Conservation (phyloP, 2,888 invertebrate species). For the Monoplex corrugatus region DNA sequence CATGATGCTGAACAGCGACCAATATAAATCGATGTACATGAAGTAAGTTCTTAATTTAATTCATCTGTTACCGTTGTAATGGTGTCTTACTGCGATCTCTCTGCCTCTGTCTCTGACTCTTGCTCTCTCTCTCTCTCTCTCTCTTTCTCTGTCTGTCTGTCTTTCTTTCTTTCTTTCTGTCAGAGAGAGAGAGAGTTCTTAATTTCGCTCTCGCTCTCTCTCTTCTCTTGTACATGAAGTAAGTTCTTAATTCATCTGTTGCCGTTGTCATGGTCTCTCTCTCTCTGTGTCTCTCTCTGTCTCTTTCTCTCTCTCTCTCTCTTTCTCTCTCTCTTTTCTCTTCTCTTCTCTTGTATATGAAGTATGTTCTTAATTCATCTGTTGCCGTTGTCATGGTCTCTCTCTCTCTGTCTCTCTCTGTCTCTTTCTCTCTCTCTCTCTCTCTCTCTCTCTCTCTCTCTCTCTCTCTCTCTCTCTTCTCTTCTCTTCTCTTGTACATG, state of each 20-base stretch:
- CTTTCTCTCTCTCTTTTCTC: not conserved
- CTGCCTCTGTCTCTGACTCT: no score
- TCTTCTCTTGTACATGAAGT: not conserved
- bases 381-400: not conserved
- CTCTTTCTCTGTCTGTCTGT: no score
- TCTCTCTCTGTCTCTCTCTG: not conserved
- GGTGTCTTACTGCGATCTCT: not conserved
- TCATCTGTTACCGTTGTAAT: not conserved
- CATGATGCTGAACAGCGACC: constrained; percentile 17
- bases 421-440: not conserved
- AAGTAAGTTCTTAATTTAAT: no score
- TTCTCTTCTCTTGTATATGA: not conserved
- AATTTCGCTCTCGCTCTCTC: not conserved
- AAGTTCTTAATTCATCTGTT: not conserved
- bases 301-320: no score
- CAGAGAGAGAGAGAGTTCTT: no score
- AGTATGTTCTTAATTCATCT: not conserved
- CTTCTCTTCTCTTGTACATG: no score
- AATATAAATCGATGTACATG: constrained; percentile 44
- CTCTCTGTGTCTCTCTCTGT: no score
- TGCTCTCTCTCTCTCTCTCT: no score
- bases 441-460: not conserved
- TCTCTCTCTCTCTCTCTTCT: no score
- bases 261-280: no score
- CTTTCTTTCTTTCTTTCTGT: no score